A percentile compares a stretch with the other conserved stretches of the same genome.
Conservation (phyloP, 30 jellyfish, hydroid and myxozoan species). For the Rhopilema esculentum region DNA sequence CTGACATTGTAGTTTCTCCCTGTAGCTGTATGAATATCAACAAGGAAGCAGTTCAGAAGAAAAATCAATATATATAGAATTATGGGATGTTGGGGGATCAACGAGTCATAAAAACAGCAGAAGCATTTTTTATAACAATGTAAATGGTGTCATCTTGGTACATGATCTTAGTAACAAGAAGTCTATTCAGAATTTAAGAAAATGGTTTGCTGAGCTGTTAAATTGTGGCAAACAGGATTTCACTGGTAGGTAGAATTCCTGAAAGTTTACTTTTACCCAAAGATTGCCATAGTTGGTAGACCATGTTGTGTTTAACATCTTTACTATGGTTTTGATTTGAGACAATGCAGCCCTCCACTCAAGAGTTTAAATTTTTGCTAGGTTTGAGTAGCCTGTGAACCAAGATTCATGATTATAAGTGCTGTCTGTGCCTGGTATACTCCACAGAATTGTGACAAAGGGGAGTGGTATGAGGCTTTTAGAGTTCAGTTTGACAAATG, state of each 20-base stretch:
- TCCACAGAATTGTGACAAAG: no score
- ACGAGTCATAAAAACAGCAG: slow-evolving; percentile 93
- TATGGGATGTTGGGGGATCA: slow-evolving; percentile 97
- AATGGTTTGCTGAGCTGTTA: slow-evolving; percentile 82
- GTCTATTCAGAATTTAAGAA: slow-evolving; percentile 75
- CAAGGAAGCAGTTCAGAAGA: slow-evolving; percentile 40
- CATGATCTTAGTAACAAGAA: slow-evolving; percentile 91
- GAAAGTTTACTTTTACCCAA: neutral
- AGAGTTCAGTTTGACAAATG: no score
- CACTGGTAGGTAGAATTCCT: slow-evolving; percentile 61
- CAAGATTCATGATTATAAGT: no score
- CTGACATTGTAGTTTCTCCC: no score
- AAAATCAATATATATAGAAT: slow-evolving; percentile 76
- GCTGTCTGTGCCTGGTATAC: no score
- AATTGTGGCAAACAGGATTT: slow-evolving; percentile 86
- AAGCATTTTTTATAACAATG: slow-evolving; percentile 67
- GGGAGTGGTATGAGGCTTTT: no score
- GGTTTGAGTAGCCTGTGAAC: no score
- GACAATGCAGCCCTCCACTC: no score
- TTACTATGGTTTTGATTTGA: no score
- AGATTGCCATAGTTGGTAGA: neutral
- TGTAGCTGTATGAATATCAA: slow-evolving; percentile 65
- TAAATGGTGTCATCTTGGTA: slow-evolving; percentile 90
- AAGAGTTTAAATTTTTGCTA: no score
- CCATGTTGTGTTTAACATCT: no score